Base-by-base conservation (phyloP, 2,888 invertebrate genomes). In the Lordiphosa andalusiaca region DNA sequence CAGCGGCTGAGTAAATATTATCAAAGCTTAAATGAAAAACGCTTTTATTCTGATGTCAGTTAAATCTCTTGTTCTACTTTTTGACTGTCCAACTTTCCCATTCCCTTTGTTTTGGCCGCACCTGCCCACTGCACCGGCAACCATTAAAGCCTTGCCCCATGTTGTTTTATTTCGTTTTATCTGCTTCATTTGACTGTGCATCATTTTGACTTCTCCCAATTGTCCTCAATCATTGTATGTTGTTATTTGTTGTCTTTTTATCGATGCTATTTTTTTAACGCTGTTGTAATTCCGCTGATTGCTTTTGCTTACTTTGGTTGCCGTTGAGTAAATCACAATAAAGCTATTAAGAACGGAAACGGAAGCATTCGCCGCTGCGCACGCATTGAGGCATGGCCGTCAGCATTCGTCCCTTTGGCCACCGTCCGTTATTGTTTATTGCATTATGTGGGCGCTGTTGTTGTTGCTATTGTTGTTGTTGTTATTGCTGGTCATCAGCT, bases 281-380 rank as follows among this genome's bases (percentile, higher is more conserved):
- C 84, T 84, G 59, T 82, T 77, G 84, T 77, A 82, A 84, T 77
- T 77, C 82, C 74, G 63, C 61, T 84, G 82, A 77, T 77, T 77
- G 77, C 78, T 61, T 71, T 74, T 67, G 71, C 78, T 61, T 30
- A 54, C 30, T 30, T 30, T 30, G 68, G 64, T 63, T 58, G 63
- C 56, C 57, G 84, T 74, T 71, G 77, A 82, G 84, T 78, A 83
- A 81, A 85, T 85, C 84, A 81, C 81, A 81, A 81, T 85, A 83
- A 81, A 85, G 85, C 85, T 83, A 85, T 84, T 77, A 77, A 75
- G 72, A 87, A 77, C 87, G 86, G 86, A 86, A 86, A 80, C 87
- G 86, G 86, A 86, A 86, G 85, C 87, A 84, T 82, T 83, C 87
- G 73, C 84, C 78, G 85, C 72, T 86, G 86, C 75, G 76, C 73